Base-by-base conservation (phyloP, 2,797 vertebrate species). In the Mormyrus hasselquistii region DNA sequence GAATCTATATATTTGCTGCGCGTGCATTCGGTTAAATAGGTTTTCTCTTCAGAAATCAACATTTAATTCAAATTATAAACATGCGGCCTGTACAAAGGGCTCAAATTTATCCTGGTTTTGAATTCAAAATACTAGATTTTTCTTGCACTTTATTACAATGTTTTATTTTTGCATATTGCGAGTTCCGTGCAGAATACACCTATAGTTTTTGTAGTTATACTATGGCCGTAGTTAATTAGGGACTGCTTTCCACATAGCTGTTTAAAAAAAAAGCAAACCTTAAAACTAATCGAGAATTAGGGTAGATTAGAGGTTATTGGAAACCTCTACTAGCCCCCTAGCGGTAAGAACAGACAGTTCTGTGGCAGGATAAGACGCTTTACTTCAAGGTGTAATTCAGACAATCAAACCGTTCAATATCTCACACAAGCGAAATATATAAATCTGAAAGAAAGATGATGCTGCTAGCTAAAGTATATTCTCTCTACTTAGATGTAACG, bases 351-450 rank as follows among this genome's bases (percentile, higher is more conserved):
- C n/a, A 22, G 49, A 59, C 38, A 59, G 86, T 62, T 47, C 34
- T 1, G 29, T 22, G 53, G 55, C 8, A 53, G n/a, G 57, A 38
- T 49, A 57, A 65, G 55, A 65, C 86, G 29, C 2, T 57, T 86
- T 57, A 57, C 86, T 57, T 53, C 6, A 65, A 52, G 82, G 55
- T 87, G 34, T 49, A 62, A 34, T 10, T 49, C 12, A 87, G 41
- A n/a, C 86, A 87, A 22, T 62, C 34, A 62, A 53, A 38, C 53
- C 29, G 12, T n/a, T 62, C 41, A 47, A 69, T 47, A 87, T 10
- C 53, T 87, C 29, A 87, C 84, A 53, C 8, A 86, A 86, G 25
- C 19, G 29, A 87, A 49, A 86, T 52, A 86, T 29, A 87, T 41
- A 87, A 52, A 87, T 87, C 12, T n/a, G 14, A 34, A n/a, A 9